Evolutionary conservation across 2,113 vertebrate species (phyloP).

Genomic region (Gopherus flavomarginatus): DNA sequence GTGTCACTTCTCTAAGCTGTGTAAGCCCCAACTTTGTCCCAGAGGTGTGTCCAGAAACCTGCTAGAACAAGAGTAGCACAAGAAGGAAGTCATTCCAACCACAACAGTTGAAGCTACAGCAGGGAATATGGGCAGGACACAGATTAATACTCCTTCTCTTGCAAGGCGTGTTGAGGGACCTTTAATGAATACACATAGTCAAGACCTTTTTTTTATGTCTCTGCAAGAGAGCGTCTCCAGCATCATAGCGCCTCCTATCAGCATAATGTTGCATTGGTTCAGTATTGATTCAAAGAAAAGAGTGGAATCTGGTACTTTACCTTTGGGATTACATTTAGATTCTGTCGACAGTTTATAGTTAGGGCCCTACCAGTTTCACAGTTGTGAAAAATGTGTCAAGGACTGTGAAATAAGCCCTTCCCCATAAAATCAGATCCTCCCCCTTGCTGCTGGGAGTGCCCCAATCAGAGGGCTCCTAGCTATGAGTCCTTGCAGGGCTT

Average conservation of each 20-base stretch:
- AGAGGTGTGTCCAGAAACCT: background rate
- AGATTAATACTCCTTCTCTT: background rate
- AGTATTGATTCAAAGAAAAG: background rate
- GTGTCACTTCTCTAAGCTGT: background rate
- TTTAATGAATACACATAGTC: background rate
- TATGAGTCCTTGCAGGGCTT: too few relatives aligned
- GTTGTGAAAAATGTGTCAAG: too few relatives aligned
- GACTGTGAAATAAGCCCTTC: too few relatives aligned
- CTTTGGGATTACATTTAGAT: too few relatives aligned
- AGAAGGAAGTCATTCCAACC: background rate
- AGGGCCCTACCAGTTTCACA: too few relatives aligned
- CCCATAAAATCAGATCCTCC: too few relatives aligned
- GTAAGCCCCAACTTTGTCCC: too few relatives aligned
- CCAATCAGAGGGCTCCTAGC: too few relatives aligned
- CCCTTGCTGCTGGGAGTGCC: too few relatives aligned
- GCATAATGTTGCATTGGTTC: background rate
- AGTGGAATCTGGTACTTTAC: background rate
- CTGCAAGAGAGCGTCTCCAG: background rate
- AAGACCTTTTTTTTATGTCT: background rate
- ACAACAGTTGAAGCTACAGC: background rate
- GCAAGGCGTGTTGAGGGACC: background rate
- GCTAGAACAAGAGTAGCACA: background rate
- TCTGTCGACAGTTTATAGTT: too few relatives aligned
- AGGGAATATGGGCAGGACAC: background rate
- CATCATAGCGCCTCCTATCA: background rate